A percentile compares a stretch with the other conserved stretches of the same genome.
Conservation (phyloP, 2,113 vertebrate species). For the Channa argus region DNA sequence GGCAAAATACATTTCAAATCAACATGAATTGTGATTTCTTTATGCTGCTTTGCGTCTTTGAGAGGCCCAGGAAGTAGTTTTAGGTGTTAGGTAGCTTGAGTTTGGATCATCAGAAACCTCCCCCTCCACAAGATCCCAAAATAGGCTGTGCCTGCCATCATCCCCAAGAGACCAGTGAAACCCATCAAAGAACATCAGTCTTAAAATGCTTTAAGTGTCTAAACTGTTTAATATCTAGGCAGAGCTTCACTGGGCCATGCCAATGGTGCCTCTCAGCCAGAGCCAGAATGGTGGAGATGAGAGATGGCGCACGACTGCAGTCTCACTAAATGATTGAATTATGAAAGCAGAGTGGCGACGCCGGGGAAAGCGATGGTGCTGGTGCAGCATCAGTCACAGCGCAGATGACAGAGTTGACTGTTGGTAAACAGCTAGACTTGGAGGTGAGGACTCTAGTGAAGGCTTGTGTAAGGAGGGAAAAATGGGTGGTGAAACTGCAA, state of each 20-base stretch:
- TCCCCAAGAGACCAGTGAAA: constrained; percentile 59
- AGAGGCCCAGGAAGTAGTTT: constrained; percentile 19
- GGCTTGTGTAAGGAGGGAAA: background rate
- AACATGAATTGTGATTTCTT: background rate
- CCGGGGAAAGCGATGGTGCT: constrained; percentile 61
- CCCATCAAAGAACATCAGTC: constrained; percentile 68
- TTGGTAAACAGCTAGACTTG: constrained; percentile 53
- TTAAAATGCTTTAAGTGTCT: constrained; percentile 71
- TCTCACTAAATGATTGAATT: constrained; percentile 77
- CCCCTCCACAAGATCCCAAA: constrained; percentile 23
- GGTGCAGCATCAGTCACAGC: constrained; percentile 64
- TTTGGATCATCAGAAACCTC: constrained; percentile 20
- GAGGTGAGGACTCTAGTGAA: constrained; percentile 8
- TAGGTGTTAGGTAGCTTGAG: constrained; percentile 22
- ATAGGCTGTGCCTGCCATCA: constrained; percentile 44
- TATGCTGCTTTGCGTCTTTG: constrained; percentile 2
- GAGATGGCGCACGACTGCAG: constrained; percentile 57
- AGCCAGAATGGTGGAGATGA: constrained; percentile 55
- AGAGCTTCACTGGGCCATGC: constrained; percentile 44
- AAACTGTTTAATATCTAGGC: constrained; percentile 64
- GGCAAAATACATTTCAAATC: constrained; percentile 8
- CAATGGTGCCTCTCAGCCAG: constrained; percentile 52
- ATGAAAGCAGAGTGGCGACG: constrained; percentile 71
- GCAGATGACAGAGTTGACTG: constrained; percentile 53
- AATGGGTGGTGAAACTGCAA: background rate